A percentile compares a stretch with the other conserved stretches of the same genome.
These are phyloP conservation scores for Chunga burmeisteri DNA, from an alignment of 2,113 vertebrate species.

Conservation along the genomic window DNA sequence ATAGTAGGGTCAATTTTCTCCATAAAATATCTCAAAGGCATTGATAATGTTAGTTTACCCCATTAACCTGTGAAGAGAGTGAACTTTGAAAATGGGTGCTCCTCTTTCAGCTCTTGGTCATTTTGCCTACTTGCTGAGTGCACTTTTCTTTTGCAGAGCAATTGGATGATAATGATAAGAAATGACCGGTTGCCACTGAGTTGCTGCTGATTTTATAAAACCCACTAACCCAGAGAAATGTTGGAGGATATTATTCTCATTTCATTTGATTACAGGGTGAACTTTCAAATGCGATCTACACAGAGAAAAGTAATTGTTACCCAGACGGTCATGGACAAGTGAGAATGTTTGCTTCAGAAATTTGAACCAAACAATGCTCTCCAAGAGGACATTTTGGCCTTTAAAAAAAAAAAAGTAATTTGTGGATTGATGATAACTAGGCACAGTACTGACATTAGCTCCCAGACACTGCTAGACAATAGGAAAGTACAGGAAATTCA, in stretches of 20 bases:
- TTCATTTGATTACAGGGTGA: background rate
- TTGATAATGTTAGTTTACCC: background rate
- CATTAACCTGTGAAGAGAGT: background rate
- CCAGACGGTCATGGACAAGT: accelerated
- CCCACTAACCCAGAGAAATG: background rate
- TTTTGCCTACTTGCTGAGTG: background rate
- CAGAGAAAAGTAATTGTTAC: background rate
- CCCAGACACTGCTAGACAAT: slow-evolving; percentile 4
- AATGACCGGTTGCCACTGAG: background rate
- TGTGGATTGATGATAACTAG: slow-evolving; percentile 24
- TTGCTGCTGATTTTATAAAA: background rate
- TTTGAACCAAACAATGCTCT: background rate
- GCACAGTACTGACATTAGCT: background rate
- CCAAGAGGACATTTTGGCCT: background rate
- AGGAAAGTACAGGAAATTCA: background rate
- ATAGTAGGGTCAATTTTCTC: background rate
- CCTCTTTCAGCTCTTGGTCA: background rate
- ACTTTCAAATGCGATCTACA: background rate
- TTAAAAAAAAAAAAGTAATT: background rate
- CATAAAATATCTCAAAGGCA: background rate
- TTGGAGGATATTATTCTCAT: background rate
- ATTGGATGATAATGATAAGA: background rate
- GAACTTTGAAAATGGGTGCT: background rate
- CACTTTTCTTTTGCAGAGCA: background rate
- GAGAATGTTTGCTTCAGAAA: background rate